Evolutionary conservation across 2,797 vertebrate genomes (phyloP), one percentile per base, ranked within the genome.

Genomic region (Syndactyla subalaris): DNA sequence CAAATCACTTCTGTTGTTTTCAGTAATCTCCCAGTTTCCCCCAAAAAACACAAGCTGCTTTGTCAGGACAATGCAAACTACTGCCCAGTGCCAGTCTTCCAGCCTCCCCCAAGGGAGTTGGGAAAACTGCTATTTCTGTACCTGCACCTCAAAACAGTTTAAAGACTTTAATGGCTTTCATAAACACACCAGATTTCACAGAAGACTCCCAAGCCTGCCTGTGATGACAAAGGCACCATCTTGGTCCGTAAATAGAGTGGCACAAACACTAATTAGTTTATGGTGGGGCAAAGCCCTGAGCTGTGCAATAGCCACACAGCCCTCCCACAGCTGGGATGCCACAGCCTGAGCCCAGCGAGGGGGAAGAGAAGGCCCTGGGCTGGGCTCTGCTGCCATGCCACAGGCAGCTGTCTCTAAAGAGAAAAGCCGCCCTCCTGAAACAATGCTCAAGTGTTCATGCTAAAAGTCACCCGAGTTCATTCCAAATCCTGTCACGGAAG

Each of bases 251-350:
- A 83, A 57, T 8, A 83, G 23, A 74, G 0, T 3, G 62, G 27
- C 58, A 84, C 46, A 62, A 71, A 46, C 26, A 2, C 12, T 1
- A 14, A 10, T 45, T 34, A 32, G 34, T 49, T 58, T n/a, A 48
- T 27, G 9, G 57, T 21, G 29, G 14, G 14, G 7, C 58, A 83
- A 52, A 89, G 34, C 32, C 22, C n/a, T 0, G 4, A 61, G 49
- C 32, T 12, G 7, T 9, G 29, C 2, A 19, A 38, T 1, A 4
- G 74, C 36, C 70, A 62, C 0, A 0, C 43, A 76, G 67, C 11
- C 41, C 51, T 77, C n/a, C 46, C 72, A 36, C 19, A 27, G 46
- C 26, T 2, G 4, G 46, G 49, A 68, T 11, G 51, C 24, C 2
- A 2, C 63, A 85, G 70, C 34, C 71, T 23, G 20, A 11, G 49